Evolutionary conservation across 2,797 vertebrate genomes (phyloP).

Genomic region (Chelon auratus): DNA sequence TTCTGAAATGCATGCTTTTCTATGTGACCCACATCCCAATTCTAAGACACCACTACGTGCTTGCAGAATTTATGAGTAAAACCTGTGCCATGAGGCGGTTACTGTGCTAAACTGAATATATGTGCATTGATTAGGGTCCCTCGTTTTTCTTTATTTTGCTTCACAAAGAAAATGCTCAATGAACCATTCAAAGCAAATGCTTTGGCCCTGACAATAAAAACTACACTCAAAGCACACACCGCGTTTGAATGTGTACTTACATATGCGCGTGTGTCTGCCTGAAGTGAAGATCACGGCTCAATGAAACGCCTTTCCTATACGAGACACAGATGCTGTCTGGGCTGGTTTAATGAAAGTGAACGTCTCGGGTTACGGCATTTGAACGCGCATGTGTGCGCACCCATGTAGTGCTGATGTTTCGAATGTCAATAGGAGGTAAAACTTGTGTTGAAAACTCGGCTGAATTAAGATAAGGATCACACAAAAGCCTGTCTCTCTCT

Average conservation of each 20-base stretch:
- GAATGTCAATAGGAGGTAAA: slow-evolving; percentile 85
- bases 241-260: slow-evolving; percentile 1
- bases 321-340: slow-evolving; percentile 78
- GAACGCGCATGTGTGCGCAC: slow-evolving; percentile 45
- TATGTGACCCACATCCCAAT: slow-evolving; percentile 29
- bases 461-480: slow-evolving; percentile 86
- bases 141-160: slow-evolving; percentile 17
- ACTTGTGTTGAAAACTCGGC: slow-evolving; percentile 78
- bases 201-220: slow-evolving; percentile 64
- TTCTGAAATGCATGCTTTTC: slow-evolving; percentile 28
- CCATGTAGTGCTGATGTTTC: slow-evolving; percentile 76
- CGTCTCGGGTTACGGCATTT: slow-evolving; percentile 79
- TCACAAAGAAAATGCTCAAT: slow-evolving; percentile 45
- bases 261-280: slow-evolving; percentile 14
- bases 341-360: slow-evolving; percentile 80
- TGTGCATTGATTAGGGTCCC: slow-evolving; percentile 26
- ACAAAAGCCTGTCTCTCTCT: slow-evolving; percentile 75
- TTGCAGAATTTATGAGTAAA: slow-evolving; percentile 26
- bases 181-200: slow-evolving; percentile 47
- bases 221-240: slow-evolving; percentile 41
- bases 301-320: slow-evolving; percentile 72
- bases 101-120: slow-evolving; percentile 13
- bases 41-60: slow-evolving; percentile 19
- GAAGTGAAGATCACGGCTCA: slow-evolving; percentile 66
- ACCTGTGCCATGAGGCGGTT: slow-evolving; percentile 1